Percentiles rank a stretch among this genome's conserved stretches.
These are phyloP conservation scores for Labrus mixtus DNA, from an alignment of 2,113 vertebrate genomes.

Conservation along the genomic window DNA sequence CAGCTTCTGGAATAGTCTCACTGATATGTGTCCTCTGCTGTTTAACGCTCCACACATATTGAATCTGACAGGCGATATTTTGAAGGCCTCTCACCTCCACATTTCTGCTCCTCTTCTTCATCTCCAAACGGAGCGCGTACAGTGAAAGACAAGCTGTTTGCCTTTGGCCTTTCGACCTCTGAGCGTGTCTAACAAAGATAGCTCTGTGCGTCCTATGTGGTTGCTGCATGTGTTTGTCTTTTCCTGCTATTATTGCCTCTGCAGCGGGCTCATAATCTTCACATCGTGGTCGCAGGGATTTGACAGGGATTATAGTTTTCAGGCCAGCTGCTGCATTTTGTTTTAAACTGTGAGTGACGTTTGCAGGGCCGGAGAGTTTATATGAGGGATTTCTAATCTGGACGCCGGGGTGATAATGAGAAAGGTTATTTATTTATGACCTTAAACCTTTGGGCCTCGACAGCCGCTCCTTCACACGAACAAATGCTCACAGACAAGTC, in stretches of 20 bases:
- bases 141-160: constrained; percentile 69
- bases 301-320: constrained; percentile 68
- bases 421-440: constrained; percentile 52
- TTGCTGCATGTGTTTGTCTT: constrained; percentile 37
- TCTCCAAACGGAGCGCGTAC: neutral
- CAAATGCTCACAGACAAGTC: neutral
- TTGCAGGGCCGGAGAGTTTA: constrained; percentile 30
- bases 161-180: constrained; percentile 44
- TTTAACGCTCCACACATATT: constrained; percentile 48
- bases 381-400: constrained; percentile 47
- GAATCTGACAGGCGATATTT: constrained; percentile 43
- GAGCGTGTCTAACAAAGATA: constrained; percentile 34
- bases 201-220: constrained; percentile 14
- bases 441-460: constrained; percentile 49
- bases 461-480: constrained; percentile 15
- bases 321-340: constrained; percentile 59
- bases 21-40: constrained; percentile 38
- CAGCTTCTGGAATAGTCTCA: constrained; percentile 14
- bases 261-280: constrained; percentile 49
- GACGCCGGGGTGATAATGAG: constrained; percentile 45
- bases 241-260: constrained; percentile 60
- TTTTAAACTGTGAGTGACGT: constrained; percentile 43
- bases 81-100: constrained; percentile 34
- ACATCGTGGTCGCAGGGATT: constrained; percentile 56
- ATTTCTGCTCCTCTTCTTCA: neutral